These are phyloP conservation scores for Lasius fuliginosus DNA, from an alignment of 2,888 invertebrate genomes.

Conservation along the genomic window DNA sequence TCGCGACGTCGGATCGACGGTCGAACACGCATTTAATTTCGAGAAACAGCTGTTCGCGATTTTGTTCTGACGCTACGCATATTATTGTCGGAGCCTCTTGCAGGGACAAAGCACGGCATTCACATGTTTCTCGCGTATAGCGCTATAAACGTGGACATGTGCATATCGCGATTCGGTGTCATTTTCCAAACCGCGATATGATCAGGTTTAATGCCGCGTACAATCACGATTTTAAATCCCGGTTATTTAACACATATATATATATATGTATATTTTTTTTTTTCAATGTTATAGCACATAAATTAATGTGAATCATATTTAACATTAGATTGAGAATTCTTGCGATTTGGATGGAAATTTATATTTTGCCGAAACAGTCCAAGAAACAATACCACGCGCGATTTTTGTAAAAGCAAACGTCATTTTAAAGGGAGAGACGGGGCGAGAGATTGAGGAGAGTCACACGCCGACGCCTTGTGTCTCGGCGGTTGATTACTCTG, in stretches of 20 bases:
- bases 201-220: neutral
- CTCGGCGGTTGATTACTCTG: neutral
- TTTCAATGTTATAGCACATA: no score
- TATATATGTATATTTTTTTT: no score
- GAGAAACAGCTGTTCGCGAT: constrained; percentile 40
- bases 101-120: neutral
- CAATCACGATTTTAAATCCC: neutral
- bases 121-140: neutral
- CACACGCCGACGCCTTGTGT: neutral
- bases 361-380: constrained; percentile 35
- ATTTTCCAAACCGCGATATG: no score
- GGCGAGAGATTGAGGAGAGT: neutral
- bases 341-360: neutral
- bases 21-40: neutral
- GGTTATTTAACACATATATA: neutral
- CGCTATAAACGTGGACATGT: neutral
- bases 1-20: no score
- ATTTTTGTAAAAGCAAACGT: neutral
- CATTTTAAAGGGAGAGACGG: neutral
- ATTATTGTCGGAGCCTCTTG: neutral
- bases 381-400: constrained; percentile 17
- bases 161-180: neutral
- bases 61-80: neutral
- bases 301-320: neutral
- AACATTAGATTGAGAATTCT: neutral